Evolutionary conservation across 2,113 vertebrate species (phyloP), one percentile per base, ranked within the genome.

Genomic region (Acanthochromis polyacanthus): DNA sequence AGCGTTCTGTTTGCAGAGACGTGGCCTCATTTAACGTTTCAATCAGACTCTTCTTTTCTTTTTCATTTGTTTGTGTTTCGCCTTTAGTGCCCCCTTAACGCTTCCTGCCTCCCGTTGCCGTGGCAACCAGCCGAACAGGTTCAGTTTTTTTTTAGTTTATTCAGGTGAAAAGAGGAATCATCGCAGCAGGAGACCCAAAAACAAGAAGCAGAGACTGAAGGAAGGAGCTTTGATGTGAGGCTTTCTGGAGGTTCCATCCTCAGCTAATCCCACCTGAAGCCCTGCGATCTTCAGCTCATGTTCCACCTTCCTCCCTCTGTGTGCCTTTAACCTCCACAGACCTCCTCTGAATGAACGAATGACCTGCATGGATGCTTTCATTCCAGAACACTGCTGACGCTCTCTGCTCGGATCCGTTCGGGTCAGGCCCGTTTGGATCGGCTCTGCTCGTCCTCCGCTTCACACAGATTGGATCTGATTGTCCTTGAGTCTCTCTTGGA

Each of bases 141-240:
- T 40, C 19, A 23, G 4, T 1, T 55, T 28, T 28, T 48, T 48
- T 57, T 4, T 25, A 64, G 57, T 30, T 1, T 10, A 20, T 77
- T 52, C 14, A 30, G 75, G 60, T 67, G 60, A 36, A 48, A 17
- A 50, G 48, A 61, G 15, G 50, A 25, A 46, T 50, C 22, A 15
- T 68, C 61, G 10, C 71, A 59, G 75, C 66, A 3, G 51, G 71
- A 3, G 43, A 7, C 4, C 20, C 10, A 19, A 30, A 61, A 32
- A 68, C 19, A 55, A 45, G 28, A 43, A 22, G 32, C 10, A 2
- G 32, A 40, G 60, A 19, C 3, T 28, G 65, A 51, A 19, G 25
- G 55, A 15, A 30, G 62, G 43, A 53, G 51, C 73, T 58, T 61
- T 71, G 50, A 62, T 38, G 60, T 68, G 75, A 25, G 71, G 61